phyloP scores from a whole-genome alignment of 2,888 invertebrate species.

The Cephus spinipes region DNA sequence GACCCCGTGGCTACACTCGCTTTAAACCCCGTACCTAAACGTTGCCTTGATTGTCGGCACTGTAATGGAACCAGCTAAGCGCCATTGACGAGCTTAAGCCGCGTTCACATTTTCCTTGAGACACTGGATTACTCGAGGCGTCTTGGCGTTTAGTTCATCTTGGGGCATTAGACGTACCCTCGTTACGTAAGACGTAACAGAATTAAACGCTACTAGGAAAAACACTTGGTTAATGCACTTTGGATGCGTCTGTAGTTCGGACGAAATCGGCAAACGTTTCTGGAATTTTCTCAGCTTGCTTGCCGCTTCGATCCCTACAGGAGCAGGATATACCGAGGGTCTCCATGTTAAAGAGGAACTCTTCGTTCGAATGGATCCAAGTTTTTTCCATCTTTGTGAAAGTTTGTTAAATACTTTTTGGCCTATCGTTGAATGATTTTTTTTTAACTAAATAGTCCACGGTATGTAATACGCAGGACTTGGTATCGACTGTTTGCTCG shows the following conservation, averaged over 20 bases:
- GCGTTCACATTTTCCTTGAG: not conserved
- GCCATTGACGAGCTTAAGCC: not conserved
- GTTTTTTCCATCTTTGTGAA: not conserved
- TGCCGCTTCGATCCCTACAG: not conserved
- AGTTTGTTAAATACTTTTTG: not conserved
- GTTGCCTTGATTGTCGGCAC: not conserved
- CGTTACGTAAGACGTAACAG: not conserved
- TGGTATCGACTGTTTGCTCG: not conserved
- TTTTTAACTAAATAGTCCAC: not conserved
- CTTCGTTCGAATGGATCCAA: not conserved
- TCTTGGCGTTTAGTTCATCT: not conserved
- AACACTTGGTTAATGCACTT: not conserved
- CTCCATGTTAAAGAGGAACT: not conserved
- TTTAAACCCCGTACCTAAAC: not conserved
- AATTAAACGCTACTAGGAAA: not conserved
- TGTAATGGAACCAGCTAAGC: not conserved
- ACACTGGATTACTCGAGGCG: not conserved
- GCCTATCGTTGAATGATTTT: not conserved
- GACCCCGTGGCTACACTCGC: slow-evolving; percentile 41
- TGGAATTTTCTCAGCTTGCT: not conserved
- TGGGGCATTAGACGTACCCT: not conserved
- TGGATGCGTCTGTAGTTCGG: not conserved
- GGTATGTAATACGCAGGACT: not conserved
- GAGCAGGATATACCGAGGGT: not conserved
- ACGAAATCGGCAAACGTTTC: not conserved